phyloP scores from a whole-genome alignment of 2,113 vertebrate species.

The Mobula hypostoma region DNA sequence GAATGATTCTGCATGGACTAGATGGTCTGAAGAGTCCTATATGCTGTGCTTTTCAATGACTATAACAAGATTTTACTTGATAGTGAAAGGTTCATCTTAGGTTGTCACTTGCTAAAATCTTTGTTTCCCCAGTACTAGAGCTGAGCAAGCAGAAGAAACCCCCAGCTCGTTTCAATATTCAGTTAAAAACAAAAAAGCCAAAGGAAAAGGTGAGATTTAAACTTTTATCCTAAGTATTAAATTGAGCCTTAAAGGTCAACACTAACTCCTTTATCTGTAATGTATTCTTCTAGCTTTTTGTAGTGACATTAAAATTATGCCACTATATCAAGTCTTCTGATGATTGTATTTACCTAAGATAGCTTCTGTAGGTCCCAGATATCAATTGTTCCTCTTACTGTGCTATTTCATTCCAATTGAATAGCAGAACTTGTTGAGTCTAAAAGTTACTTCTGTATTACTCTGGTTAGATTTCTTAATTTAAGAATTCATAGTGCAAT shows the following conservation, averaged over 20 bases:
- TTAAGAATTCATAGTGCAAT: background rate
- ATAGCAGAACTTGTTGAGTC: background rate
- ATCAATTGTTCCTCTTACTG: background rate
- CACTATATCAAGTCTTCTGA: background rate
- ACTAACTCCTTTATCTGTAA: background rate
- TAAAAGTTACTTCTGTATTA: background rate
- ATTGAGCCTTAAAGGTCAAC: background rate
- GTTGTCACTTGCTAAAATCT: slow-evolving; percentile 38
- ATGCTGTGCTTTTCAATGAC: too few relatives aligned
- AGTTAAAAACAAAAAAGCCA: slow-evolving; percentile 75
- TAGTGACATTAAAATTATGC: background rate
- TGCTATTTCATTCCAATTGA: background rate
- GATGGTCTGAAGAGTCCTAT: too few relatives aligned
- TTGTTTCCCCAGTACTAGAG: slow-evolving; percentile 63
- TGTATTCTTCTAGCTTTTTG: background rate
- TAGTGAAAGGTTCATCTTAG: background rate
- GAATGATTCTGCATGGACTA: too few relatives aligned
- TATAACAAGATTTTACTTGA: background rate
- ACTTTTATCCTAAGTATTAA: slow-evolving; percentile 21
- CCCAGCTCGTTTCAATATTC: slow-evolving; percentile 66
- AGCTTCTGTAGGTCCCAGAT: background rate
- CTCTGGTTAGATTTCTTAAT: background rate
- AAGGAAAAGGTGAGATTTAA: slow-evolving; percentile 84
- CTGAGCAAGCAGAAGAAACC: slow-evolving; percentile 81
- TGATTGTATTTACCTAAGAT: background rate